These are phyloP conservation scores for Andrena flavipes DNA, from an alignment of 2,888 invertebrate species.

Conservation along the genomic window DNA sequence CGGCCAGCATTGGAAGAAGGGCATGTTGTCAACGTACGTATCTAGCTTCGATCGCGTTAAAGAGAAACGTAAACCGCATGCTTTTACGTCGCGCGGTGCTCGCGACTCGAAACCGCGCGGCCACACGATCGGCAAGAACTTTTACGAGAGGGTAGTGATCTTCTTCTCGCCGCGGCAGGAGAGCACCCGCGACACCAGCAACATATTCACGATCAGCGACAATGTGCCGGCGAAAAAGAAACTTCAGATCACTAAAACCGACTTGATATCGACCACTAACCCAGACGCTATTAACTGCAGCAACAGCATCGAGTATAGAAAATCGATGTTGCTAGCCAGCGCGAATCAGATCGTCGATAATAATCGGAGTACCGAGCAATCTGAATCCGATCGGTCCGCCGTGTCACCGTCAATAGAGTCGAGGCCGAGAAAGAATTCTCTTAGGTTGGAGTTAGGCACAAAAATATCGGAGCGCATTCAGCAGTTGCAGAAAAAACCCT, in stretches of 20 bases:
- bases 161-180: constrained; percentile 50
- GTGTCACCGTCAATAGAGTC: constrained; percentile 29
- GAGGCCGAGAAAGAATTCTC: constrained; percentile 42
- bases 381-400: constrained; percentile 21
- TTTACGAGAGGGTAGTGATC: constrained; percentile 53
- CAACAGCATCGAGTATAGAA: constrained; percentile 83
- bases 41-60: constrained; percentile 80
- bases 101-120: constrained; percentile 27
- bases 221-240: constrained; percentile 76
- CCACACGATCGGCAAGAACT: constrained; percentile 57
- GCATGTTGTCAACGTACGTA: constrained; percentile 86
- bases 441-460: constrained; percentile 70
- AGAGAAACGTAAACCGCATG: constrained; percentile 72
- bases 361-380: constrained; percentile 11
- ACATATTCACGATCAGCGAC: constrained; percentile 77
- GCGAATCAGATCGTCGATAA: constrained; percentile 22
- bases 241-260: constrained; percentile 87
- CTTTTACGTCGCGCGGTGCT: constrained; percentile 52
- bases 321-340: constrained; percentile 76
- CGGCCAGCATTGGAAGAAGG: constrained; percentile 85
- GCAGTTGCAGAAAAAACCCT: constrained; percentile 74
- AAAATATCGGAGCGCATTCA: constrained; percentile 77
- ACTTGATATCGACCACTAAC: constrained; percentile 89
- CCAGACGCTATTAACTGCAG: constrained; percentile 85
- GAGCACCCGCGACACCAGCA: constrained; percentile 51